Evolutionary conservation across 2,888 invertebrate species (phyloP).

Genomic region (Sarcophaga subvicina): DNA sequence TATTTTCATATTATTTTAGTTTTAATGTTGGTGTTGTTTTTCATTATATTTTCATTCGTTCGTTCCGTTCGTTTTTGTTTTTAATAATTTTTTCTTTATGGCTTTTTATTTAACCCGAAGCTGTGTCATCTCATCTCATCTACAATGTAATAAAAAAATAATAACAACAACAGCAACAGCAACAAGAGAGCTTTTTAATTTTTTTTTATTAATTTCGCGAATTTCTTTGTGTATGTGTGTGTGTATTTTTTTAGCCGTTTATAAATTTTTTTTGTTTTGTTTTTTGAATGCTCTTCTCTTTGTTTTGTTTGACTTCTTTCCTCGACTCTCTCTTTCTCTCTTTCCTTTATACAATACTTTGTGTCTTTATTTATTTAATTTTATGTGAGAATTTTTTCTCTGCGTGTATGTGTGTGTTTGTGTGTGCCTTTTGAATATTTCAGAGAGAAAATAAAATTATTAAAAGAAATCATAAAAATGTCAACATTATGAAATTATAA

Average conservation of each 20-base stretch:
- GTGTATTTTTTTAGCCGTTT: neutral
- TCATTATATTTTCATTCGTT: no score
- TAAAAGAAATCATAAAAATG: constrained; percentile 49
- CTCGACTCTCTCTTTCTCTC: no score
- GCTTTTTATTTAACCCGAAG: constrained; percentile 61
- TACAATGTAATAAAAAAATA: neutral
- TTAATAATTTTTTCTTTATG: constrained; percentile 48
- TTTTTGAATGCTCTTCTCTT: no score
- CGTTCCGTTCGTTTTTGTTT: constrained; percentile 26
- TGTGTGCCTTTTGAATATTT: constrained; percentile 33
- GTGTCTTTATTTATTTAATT: neutral
- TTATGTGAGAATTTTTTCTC: neutral
- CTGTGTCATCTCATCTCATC: constrained; percentile 32
- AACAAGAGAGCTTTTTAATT: constrained; percentile 33
- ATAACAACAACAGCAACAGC: constrained; percentile 28
- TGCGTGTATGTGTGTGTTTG: neutral
- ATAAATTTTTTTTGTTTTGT: no score
- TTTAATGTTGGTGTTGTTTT: neutral
- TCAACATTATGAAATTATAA: constrained; percentile 50
- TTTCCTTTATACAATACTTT: neutral
- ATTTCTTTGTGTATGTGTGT: neutral
- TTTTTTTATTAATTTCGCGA: constrained; percentile 49
- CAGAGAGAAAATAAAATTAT: constrained; percentile 40
- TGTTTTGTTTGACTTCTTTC: no score
- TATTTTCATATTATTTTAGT: neutral